Evolutionary conservation across 2,888 invertebrate genomes (phyloP).

Genomic region (Autographa pulchrina): DNA sequence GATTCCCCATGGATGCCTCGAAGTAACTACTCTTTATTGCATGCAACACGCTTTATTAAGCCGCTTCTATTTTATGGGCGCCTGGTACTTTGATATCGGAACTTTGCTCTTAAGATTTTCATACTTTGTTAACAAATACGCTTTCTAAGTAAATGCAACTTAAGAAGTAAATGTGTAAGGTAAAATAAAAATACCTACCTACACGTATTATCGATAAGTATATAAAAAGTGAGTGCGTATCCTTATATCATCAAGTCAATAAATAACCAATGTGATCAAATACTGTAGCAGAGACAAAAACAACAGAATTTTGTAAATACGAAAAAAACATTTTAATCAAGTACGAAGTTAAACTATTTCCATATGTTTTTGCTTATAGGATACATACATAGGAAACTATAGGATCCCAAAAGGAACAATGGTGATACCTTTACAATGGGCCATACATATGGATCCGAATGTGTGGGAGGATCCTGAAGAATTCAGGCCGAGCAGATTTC

Average conservation of each 20-base stretch:
- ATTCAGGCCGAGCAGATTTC: constrained; percentile 92
- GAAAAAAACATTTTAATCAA: background rate
- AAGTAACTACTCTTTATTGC: constrained; percentile 67
- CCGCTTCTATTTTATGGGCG: background rate
- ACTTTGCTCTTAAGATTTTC: too few relatives aligned
- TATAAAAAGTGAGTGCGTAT: too few relatives aligned
- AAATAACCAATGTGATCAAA: too few relatives aligned
- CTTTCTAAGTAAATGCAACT: too few relatives aligned
- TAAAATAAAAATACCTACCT: too few relatives aligned
- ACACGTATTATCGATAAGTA: too few relatives aligned
- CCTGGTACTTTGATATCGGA: background rate
- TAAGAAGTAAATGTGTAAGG: too few relatives aligned
- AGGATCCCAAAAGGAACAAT: constrained; percentile 91
- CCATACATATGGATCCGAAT: constrained; percentile 92
- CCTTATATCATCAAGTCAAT: too few relatives aligned
- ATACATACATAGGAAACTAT: constrained; percentile 90
- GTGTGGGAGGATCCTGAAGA: constrained; percentile 92
- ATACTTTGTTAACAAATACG: too few relatives aligned
- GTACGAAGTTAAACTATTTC: background rate
- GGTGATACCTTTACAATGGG: constrained; percentile 95
- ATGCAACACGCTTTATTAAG: background rate
- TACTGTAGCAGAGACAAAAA: too few relatives aligned
- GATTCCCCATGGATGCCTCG: constrained; percentile 93
- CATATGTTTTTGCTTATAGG: constrained; percentile 75
- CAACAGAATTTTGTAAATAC: too few relatives aligned